phyloP scores from a whole-genome alignment of 2,888 invertebrate genomes.

The Caradrina clavipalpis region DNA sequence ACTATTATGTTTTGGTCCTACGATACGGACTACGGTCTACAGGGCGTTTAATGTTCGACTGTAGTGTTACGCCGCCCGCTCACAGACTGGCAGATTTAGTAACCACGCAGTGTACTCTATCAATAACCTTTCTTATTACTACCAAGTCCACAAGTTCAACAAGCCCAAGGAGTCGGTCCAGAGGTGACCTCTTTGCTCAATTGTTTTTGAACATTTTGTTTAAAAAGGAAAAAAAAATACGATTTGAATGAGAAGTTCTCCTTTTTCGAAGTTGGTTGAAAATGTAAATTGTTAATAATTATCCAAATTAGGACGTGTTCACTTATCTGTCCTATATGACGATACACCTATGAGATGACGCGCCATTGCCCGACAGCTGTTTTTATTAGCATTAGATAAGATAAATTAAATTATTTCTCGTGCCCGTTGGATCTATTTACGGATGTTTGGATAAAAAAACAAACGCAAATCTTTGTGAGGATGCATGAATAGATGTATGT shows the following conservation, averaged over 20 bases:
- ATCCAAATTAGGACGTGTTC: neutral
- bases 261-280: neutral
- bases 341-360: neutral
- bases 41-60: conserved; percentile 15
- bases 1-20: neutral
- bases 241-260: neutral
- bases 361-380: neutral
- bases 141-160: neutral
- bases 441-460: no score
- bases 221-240: neutral
- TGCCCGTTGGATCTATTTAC: no score
- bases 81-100: conserved; percentile 6
- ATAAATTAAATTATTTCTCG: no score
- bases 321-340: neutral
- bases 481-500: no score
- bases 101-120: conserved; percentile 1
- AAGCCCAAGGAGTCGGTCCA: neutral
- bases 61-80: conserved; percentile 5
- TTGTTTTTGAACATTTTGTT: neutral
- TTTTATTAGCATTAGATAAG: neutral
- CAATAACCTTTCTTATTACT: neutral
- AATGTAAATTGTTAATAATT: neutral
- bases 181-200: conserved; percentile 1
- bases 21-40: neutral
- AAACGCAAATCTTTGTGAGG: no score